Conservation (phyloP, 2,113 vertebrate genomes). For the Natator depressus region DNA sequence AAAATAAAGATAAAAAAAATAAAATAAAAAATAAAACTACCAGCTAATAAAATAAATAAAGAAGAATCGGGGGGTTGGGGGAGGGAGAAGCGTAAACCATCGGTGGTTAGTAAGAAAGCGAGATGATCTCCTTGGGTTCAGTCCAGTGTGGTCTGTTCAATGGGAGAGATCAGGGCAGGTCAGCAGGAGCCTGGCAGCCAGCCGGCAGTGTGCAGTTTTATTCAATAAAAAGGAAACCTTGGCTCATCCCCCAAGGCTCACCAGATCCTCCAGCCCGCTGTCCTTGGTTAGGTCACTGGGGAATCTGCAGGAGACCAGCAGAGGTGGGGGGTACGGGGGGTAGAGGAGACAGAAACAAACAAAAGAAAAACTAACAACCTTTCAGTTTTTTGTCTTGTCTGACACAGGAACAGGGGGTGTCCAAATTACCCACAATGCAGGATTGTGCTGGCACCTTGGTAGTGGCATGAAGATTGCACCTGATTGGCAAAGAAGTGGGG, state of each 20-base stretch:
- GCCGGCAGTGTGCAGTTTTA: slow-evolving; percentile 79
- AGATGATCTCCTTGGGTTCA: slow-evolving; percentile 78
- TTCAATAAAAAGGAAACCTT: slow-evolving; percentile 70
- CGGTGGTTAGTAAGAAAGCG: slow-evolving; percentile 84
- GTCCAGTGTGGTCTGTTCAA: slow-evolving; percentile 80
- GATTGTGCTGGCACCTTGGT: background rate
- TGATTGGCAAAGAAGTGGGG: accelerated
- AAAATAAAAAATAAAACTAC: slow-evolving; percentile 78
- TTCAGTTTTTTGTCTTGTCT: background rate
- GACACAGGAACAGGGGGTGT: background rate
- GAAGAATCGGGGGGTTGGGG: slow-evolving; percentile 61
- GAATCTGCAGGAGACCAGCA: slow-evolving; percentile 62
- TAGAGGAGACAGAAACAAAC: background rate
- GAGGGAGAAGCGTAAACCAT: slow-evolving; percentile 73
- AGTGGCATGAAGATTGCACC: background rate
- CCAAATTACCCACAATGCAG: background rate
- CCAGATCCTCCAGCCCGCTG: slow-evolving; percentile 76
- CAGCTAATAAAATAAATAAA: slow-evolving; percentile 84
- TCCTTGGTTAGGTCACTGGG: slow-evolving; percentile 79
- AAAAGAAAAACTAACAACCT: background rate
- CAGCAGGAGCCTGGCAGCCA: slow-evolving; percentile 73
- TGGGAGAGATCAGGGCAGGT: slow-evolving; percentile 76
- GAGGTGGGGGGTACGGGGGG: background rate
- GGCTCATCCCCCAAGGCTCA: slow-evolving; percentile 77
- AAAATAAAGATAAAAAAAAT: slow-evolving; percentile 75